Base-by-base conservation (phyloP, 2,113 vertebrate species). In the Lethenteron camtschaticum region DNA sequence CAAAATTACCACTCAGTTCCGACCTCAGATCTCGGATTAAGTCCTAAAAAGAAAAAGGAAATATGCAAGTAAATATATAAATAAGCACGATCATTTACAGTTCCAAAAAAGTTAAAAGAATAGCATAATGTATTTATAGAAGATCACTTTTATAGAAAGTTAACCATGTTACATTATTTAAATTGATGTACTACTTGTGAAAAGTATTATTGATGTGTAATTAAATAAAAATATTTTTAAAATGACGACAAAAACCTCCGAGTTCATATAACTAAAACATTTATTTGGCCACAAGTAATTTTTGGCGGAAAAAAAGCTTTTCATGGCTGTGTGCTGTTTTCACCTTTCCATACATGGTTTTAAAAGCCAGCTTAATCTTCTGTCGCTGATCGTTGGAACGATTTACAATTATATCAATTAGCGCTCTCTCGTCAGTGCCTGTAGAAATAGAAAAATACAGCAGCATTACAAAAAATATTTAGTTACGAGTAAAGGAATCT, bases 291-390 rank as follows among this genome's bases (percentile, higher is more conserved):
- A 9, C 63, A n/a, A n/a, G 9, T 12, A 3, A 55, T 9, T 14
- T 18, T 8, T 24, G 8, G 10, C 4, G 57, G 13, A 57, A 11
- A 4, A 2, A 59, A 8, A 16, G 12, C 10, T 18, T 9, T 14
- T n/a, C 41, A 41, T 41, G 41, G 41, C 6, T 7, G 41, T n/a
- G 11, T 41, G 16, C 57, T 55, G 41, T 71, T 73, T 75, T 2
- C 81, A 86, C 84, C 80, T 86, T 86, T 77, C 84, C 84, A 75
- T 84, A 86, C 78, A 85, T 81, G 55, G 84, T 85, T 79, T 86
- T 86, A 79, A 85, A 86, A 75, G 83, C 81, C 68, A 80, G 74
- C 75, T 86, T 86, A 74, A 86, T 86, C 75, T 83, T 78, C 75
- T 85, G 84, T 71, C 84, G 83, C 76, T 86, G 83, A 68, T 81